Base-by-base conservation (phyloP, 2,888 invertebrate genomes). In the Noctuana brunneofusca region DNA sequence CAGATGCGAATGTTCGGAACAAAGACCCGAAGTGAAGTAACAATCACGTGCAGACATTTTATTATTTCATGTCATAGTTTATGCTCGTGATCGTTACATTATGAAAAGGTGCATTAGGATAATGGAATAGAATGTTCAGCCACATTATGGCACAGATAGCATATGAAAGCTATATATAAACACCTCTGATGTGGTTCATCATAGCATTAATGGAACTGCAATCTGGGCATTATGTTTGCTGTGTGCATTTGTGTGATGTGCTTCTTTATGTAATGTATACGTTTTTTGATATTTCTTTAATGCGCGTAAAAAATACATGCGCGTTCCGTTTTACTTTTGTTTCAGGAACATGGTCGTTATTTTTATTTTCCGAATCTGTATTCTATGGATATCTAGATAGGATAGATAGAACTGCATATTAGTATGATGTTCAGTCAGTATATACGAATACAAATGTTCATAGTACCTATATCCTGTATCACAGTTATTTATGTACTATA, bases 21-120 rank as follows among this genome's bases (percentile, higher is more conserved):
- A 66, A 65, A 58, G 66, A 57, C 58, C 50, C 43, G 57, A 63
- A 68, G 64, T 64, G 54, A 50, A 66, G 57, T 63, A 46, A 59
- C 53, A 68, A 64, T 65, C 68, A 66, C 65, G 66, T 64, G 63
- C 57, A 27, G 20, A n/a, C 20, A 27, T 55, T 62, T 62, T 55
- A 53, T 59, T 60, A 54, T 59, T 54, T 60, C 35, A 60, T 48
- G 60, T 54, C 53, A 48, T 32, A 46, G 60, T 24, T 14, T 60
- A 48, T 60, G 35, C 35, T 53, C 27, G 27, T 54, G 54, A 35
- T 54, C 53, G 46, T 24, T 54, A 48, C 60, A 60, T 54, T 54
- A 54, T 60, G 60, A 43, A 60, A 59, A 59, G 52, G 16, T 24
- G 60, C 54, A 60, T 60, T 60, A 60, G 60, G 53, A 54, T 60